Evolutionary conservation across 2,113 vertebrate species (phyloP).

Genomic region (Polypterus bichir): DNA sequence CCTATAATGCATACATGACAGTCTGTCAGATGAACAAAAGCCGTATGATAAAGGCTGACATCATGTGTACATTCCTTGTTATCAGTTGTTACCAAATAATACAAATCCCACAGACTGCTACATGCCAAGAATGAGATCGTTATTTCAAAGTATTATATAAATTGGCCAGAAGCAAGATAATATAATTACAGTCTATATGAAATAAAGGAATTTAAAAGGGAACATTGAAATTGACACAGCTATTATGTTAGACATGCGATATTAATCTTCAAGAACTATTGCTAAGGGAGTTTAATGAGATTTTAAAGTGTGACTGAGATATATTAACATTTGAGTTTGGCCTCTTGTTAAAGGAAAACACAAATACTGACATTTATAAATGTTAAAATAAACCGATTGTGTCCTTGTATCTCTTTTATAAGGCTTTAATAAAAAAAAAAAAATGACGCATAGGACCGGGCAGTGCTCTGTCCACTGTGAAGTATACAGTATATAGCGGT

Average conservation of each 20-base stretch:
- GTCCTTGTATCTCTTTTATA: no score
- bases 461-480: no score
- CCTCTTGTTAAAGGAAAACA: neutral
- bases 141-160: constrained; percentile 30
- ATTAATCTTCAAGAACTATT: constrained; percentile 32
- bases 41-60: no score
- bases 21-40: no score
- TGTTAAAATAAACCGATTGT: no score
- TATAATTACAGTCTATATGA: constrained; percentile 33
- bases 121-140: constrained; percentile 22
- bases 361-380: no score
- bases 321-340: constrained; percentile 14
- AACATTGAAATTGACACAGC: constrained; percentile 34
- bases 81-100: no score
- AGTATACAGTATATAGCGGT: no score
- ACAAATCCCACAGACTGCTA: neutral
- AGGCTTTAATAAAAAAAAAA: no score
- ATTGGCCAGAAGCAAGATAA: constrained; percentile 28
- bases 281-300: constrained; percentile 32
- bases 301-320: constrained; percentile 29
- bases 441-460: no score
- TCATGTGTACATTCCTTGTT: no score
- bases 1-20: no score
- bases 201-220: constrained; percentile 28
- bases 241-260: constrained; percentile 19